These are phyloP conservation scores for Accipiter cooperii DNA, from an alignment of 2,113 vertebrate species.

Conservation along the genomic window DNA sequence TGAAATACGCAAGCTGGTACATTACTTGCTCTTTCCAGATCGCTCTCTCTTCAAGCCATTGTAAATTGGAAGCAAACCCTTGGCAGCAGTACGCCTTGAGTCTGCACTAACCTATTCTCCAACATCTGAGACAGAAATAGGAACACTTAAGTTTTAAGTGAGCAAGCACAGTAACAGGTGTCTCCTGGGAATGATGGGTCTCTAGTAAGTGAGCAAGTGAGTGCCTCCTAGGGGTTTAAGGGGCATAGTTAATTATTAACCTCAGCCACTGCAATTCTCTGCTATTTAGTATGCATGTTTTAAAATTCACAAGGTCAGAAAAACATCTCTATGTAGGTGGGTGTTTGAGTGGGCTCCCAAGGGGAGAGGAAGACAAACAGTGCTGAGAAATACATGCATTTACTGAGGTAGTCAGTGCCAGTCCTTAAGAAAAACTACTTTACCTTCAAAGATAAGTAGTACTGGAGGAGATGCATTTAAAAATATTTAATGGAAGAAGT, in stretches of 20 bases:
- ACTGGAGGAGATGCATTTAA: not conserved
- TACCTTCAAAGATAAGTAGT: not conserved
- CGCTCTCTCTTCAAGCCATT: not conserved
- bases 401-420: not conserved
- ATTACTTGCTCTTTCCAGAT: not conserved
- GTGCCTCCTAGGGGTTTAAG: not conserved
- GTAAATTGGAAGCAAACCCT: constrained; percentile 17
- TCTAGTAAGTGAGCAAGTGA: not conserved
- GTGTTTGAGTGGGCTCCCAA: not conserved
- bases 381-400: not conserved
- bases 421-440: not conserved
- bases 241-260: constrained; percentile 16
- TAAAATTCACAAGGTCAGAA: constrained; percentile 36
- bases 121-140: constrained; percentile 16
- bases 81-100: not conserved
- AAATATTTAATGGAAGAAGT: not conserved
- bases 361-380: not conserved
- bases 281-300: not conserved
- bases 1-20: not conserved
- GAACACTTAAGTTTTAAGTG: constrained; percentile 25
- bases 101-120: constrained; percentile 10
- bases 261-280: not conserved
- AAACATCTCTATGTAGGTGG: constrained; percentile 4
- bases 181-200: not conserved
- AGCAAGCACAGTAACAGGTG: not conserved